Conservation (phyloP, 2,888 invertebrate genomes). For the Lysandra bellargus region DNA sequence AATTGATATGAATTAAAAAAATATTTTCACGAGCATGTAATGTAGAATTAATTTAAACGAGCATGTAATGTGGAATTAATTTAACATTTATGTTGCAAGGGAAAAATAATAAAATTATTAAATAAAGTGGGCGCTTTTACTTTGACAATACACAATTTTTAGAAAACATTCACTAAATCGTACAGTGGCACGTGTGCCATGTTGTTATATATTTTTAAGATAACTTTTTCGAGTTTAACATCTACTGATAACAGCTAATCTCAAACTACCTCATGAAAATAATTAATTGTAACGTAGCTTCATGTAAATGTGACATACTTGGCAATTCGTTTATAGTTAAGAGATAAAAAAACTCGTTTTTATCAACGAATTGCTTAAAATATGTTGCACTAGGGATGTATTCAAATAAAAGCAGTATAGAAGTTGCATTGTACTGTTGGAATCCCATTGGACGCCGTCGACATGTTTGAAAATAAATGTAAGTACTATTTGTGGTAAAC, state of each 20-base stretch:
- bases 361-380: not conserved
- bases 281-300: not conserved
- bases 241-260: not conserved
- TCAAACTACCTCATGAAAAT: not conserved
- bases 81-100: not conserved
- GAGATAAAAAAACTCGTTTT: constrained; percentile 15
- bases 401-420: not conserved
- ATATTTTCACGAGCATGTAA: not conserved
- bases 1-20: not conserved
- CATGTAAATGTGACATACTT: not conserved
- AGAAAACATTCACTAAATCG: not conserved
- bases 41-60: not conserved
- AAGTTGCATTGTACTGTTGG: not conserved
- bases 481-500: not conserved
- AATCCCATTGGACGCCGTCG: not conserved
- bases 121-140: not conserved
- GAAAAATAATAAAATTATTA: not conserved
- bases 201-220: no score
- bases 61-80: not conserved
- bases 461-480: constrained; percentile 6
- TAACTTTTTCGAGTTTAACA: not conserved
- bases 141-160: no score
- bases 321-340: not conserved
- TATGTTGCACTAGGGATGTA: constrained; percentile 17
- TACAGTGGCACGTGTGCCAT: not conserved